A percentile compares a stretch with the other conserved stretches of the same genome.
These are phyloP conservation scores for Cantharis flavilabris DNA, from an alignment of 2,888 invertebrate species.

Conservation along the genomic window DNA sequence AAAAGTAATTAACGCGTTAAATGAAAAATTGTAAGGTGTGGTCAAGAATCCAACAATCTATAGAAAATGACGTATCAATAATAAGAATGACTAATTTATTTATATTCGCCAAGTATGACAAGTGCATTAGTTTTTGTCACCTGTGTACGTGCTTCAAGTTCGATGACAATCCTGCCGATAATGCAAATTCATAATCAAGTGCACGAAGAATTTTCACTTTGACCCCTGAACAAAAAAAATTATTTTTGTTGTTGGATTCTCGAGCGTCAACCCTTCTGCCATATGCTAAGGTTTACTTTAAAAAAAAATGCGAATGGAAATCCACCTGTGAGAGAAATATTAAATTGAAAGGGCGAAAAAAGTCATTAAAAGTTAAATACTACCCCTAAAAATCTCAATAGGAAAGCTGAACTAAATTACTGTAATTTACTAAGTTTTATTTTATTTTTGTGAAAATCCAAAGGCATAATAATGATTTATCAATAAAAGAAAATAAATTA, in stretches of 20 bases:
- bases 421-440: neutral
- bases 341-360: neutral
- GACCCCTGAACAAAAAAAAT: neutral
- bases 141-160: neutral
- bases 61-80: neutral
- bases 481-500: conserved; percentile 41
- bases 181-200: neutral
- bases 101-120: neutral
- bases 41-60: neutral
- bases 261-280: neutral
- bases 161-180: neutral
- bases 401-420: too few species aligned
- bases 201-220: neutral
- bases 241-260: neutral
- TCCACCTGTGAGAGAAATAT: neutral
- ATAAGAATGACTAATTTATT: conserved; percentile 2
- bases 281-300: too few species aligned
- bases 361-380: neutral
- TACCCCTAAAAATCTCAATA: neutral
- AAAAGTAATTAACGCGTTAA: neutral
- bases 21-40: neutral
- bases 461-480: conserved; percentile 40
- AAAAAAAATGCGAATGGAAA: neutral
- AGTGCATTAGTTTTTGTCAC: neutral
- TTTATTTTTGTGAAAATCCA: conserved; percentile 9